Base-by-base conservation (phyloP, 2,113 vertebrate species). In the Lasiurus borealis region DNA sequence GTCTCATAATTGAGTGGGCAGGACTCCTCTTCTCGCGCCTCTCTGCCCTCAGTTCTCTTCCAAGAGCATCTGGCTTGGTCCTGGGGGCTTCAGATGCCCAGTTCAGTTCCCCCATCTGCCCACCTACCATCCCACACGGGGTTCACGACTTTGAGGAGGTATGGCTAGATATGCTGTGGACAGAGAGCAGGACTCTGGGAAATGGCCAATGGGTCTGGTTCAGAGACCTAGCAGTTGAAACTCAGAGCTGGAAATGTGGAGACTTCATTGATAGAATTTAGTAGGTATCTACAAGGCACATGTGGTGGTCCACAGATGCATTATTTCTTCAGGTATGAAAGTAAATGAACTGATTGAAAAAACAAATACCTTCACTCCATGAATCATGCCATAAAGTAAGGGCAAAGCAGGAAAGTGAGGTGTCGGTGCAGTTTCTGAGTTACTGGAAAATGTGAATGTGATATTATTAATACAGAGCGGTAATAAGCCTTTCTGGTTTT, bases 381-480 rank as follows among this genome's bases (percentile, higher is more conserved):
- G 31, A 73, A 69, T 36, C 59, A 46, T n/a, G 59, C 21, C 76
- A 31, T 90, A 76, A 75, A 36, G 25, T 72, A 62, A 68, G 31
- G 21, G 9, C 50, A 71, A 73, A 48, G 25, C 46, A 87, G 4
- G 14, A 73, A 90, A 27, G 1, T 9, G 25, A 54, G n/a, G 10
- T 71, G 25, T 3, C 34, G 25, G 18, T 57, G 14, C 31, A 15
- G 13, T 90, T 81, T 73, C 40, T 62, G 21, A 90, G 31, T 73
- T 87, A 62, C n/a, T 80, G 44, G 46, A 80, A 78, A 90, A 80
- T 59, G 27, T 40, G 44, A 50, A 64, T 88, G 10, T 62, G 25
- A 18, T 72, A 40, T 50, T 81, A 21, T 44, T 85, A n/a, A 75
- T 90, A 50, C 93, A 66, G n/a, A 34, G 29, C 50, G 76, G 64